phyloP scores from a whole-genome alignment of 2,888 invertebrate genomes.

The Caenorhabditis drosophilae region DNA sequence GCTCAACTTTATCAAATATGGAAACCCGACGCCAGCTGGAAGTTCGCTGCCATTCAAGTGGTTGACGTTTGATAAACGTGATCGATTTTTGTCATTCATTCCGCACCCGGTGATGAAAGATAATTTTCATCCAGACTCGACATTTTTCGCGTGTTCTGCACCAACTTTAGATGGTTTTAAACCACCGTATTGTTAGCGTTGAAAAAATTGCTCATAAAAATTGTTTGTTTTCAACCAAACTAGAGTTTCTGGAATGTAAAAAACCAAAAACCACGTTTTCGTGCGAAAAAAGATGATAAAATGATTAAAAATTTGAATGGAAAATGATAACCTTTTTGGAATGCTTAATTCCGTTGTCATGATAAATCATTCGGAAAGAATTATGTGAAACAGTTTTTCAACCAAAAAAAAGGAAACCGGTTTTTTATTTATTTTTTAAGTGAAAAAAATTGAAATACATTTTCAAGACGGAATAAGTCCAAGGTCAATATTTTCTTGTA shows the following conservation, averaged over 20 bases:
- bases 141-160: constrained; percentile 43
- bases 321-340: too few species aligned
- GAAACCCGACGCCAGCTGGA: constrained; percentile 38
- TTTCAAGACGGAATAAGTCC: constrained; percentile 5
- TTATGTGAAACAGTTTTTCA: too few species aligned
- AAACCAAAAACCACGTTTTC: too few species aligned
- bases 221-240: too few species aligned
- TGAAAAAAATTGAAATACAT: too few species aligned
- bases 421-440: too few species aligned
- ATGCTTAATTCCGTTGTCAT: too few species aligned
- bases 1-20: constrained; percentile 37
- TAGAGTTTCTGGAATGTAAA: too few species aligned
- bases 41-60: constrained; percentile 32
- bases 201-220: too few species aligned
- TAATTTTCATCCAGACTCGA: constrained; percentile 36
- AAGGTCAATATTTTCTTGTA: constrained; percentile 28
- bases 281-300: too few species aligned
- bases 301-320: too few species aligned
- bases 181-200: constrained; percentile 41
- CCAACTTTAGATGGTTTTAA: constrained; percentile 44
- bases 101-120: constrained; percentile 27
- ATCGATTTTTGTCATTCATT: constrained; percentile 30
- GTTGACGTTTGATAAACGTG: constrained; percentile 26
- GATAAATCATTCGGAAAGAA: too few species aligned
- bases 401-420: neutral